Base-by-base conservation (phyloP, 2,113 vertebrate genomes). In the Chaetorhynchus papuensis region DNA sequence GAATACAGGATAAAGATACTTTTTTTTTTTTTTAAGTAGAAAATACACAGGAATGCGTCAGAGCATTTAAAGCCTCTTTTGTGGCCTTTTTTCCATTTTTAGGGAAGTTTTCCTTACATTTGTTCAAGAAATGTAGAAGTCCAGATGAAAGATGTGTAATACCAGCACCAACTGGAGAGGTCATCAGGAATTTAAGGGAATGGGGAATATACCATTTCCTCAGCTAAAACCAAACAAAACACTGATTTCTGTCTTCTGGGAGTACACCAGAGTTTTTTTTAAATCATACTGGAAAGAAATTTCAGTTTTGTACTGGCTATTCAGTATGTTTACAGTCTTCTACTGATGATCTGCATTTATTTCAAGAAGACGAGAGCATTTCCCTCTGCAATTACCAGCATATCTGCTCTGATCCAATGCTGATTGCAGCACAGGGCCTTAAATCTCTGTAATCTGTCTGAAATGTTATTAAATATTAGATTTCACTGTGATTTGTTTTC, bases 401-500 rank as follows among this genome's bases (percentile, higher is more conserved):
- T 70, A 82, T 85, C 93, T 72, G 28, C 39, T 47, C 90, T 56
- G 39, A 85, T 66, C 81, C 83, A 82, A 19, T 9, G n/a, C 90
- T 90, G 95, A 88, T 86, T 93, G 83, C 52, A 45, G 53, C 64
- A 71, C 83, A 49, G 57, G 44, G 87, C 76, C 92, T 92, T 91
- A 94, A 71, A 96, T 96, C 84, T 91, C 92, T 26, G 63, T 80
- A 81, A 69, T 84, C 91, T 91, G 39, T 89, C 85, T 72, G 91
- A 87, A 91, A 86, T 91, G 33, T 93, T 94, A 82, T 93, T 91
- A 93, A 96, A 83, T 80, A 80, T 83, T 79, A 93, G 90, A 89
- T 94, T 85, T 91, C 77, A 72, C 26, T 37, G 75, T 74, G 96
- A 95, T 87, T 87, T 93, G 92, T 93, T 97, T 90, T 95, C 93